Evolutionary conservation across 2,888 invertebrate species (phyloP).

Genomic region (Limnephilus lunatus): DNA sequence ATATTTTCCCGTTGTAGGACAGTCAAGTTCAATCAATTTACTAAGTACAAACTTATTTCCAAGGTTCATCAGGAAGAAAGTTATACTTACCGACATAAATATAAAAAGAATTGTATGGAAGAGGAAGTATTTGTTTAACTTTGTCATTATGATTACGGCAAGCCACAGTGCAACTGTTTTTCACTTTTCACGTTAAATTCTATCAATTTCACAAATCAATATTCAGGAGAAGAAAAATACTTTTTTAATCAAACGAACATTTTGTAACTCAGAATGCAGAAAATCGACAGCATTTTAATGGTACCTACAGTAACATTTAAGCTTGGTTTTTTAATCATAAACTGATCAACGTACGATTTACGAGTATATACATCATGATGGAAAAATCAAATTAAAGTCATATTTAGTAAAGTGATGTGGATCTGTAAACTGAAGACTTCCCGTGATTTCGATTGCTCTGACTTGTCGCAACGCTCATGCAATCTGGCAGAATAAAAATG

Average conservation of each 20-base stretch:
- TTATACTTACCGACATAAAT: neutral
- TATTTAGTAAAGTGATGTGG: neutral
- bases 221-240: neutral
- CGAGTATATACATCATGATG: neutral
- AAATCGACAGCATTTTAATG: neutral
- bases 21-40: too few relatives aligned
- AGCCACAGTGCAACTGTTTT: neutral
- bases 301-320: neutral
- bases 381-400: neutral
- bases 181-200: neutral
- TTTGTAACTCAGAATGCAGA: neutral
- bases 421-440: too few relatives aligned
- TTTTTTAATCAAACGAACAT: neutral
- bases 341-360: neutral
- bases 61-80: neutral
- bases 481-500: too few relatives aligned
- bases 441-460: too few relatives aligned
- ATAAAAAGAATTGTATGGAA: neutral
- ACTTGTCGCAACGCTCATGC: too few relatives aligned
- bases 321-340: neutral
- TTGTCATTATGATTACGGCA: neutral
- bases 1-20: too few relatives aligned
- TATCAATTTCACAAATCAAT: neutral
- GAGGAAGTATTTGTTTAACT: neutral
- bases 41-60: too few relatives aligned